Conservation (phyloP, 2,888 invertebrate genomes). For the Vannuccia rotundouncinata region DNA sequence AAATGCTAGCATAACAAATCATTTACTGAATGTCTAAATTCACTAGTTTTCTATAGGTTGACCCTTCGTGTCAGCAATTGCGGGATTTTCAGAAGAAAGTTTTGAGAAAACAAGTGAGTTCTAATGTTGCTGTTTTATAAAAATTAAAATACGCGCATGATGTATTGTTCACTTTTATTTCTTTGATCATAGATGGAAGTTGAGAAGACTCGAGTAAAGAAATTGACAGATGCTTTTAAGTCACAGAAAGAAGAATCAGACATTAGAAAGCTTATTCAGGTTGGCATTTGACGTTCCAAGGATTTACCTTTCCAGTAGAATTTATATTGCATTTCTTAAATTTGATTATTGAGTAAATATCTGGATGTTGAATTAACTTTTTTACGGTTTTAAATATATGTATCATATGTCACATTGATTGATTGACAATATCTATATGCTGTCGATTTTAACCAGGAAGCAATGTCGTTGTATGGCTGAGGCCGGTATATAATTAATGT, state of each 20-base stretch:
- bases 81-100: background rate
- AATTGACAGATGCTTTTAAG: background rate
- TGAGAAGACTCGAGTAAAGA: background rate
- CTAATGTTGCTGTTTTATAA: background rate
- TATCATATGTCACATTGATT: too few species aligned
- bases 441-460: too few species aligned
- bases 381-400: too few species aligned
- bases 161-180: background rate
- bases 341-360: background rate
- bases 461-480: too few species aligned
- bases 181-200: background rate
- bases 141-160: background rate
- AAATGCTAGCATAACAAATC: background rate
- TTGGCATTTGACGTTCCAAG: background rate
- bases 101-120: background rate
- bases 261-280: background rate
- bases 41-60: background rate
- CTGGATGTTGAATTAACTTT: background rate
- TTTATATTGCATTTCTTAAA: background rate
- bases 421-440: too few species aligned
- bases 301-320: background rate
- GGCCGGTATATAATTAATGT: too few species aligned
- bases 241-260: background rate
- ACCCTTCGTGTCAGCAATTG: background rate
- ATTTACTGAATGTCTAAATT: background rate